A percentile compares a stretch with the other conserved stretches of the same genome.
phyloP scores from a whole-genome alignment of 2,888 invertebrate species.

The Formica aserva region DNA sequence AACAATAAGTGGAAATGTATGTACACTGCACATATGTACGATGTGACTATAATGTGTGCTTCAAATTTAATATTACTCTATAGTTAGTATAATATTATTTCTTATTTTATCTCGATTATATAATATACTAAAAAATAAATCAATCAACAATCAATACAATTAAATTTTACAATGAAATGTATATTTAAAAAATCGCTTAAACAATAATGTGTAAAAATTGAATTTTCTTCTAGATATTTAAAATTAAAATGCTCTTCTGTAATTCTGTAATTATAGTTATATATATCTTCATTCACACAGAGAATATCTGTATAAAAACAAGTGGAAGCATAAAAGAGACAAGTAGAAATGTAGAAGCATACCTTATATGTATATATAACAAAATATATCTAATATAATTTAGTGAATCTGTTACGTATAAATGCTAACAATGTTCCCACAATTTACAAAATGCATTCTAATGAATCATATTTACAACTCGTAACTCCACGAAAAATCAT shows the following conservation, averaged over 20 bases:
- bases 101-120: constrained; percentile 2
- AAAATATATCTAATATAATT: constrained; percentile 55
- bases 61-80: not conserved
- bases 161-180: not conserved
- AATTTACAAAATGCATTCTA: constrained; percentile 45
- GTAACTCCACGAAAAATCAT: constrained; percentile 47
- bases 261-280: not conserved
- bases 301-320: constrained; percentile 4
- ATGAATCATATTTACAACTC: constrained; percentile 59
- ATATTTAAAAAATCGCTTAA: not conserved
- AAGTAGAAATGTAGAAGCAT: constrained; percentile 35
- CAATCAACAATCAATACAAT: not conserved
- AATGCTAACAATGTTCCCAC: constrained; percentile 43
- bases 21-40: not conserved
- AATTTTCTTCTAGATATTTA: constrained; percentile 5
- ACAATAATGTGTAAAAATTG: not conserved
- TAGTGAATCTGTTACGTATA: constrained; percentile 43
- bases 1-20: constrained; percentile 18
- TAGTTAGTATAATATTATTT: constrained; percentile 6
- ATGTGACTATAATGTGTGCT: not conserved
- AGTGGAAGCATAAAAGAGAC: constrained; percentile 63
- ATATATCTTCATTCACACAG: constrained; percentile 5
- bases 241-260: constrained; percentile 34
- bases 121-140: constrained; percentile 1
- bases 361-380: constrained; percentile 36